Evolutionary conservation across 1,140 invertebrate genomes (phyloP).

Genomic region (Nylanderia fulva): DNA sequence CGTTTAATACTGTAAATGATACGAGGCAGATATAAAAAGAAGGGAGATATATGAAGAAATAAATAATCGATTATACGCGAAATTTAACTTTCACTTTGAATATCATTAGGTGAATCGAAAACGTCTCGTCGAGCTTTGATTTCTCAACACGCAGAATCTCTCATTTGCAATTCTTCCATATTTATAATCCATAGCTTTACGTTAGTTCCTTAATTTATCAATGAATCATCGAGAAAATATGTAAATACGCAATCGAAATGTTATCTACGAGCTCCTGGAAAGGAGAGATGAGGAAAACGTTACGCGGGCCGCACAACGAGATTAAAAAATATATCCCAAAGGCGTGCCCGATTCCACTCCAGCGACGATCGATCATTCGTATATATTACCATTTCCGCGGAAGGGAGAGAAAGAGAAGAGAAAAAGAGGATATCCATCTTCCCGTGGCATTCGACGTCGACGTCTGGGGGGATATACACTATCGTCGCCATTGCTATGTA

Average conservation of each 20-base stretch:
- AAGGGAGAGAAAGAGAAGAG: slow-evolving; percentile 53
- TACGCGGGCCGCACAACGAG: background rate
- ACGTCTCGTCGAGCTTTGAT: background rate
- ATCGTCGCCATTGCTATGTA: slow-evolving; percentile 26
- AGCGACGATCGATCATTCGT: slow-evolving; percentile 72
- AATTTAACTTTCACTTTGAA: background rate
- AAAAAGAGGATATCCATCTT: slow-evolving; percentile 67
- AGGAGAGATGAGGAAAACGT: slow-evolving; percentile 29
- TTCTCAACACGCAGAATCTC: background rate
- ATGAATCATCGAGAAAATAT: slow-evolving; percentile 40
- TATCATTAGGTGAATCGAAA: background rate
- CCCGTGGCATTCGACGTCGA: slow-evolving; percentile 56
- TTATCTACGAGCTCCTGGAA: slow-evolving; percentile 37
- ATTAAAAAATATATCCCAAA: slow-evolving; percentile 68
- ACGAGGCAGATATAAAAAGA: slow-evolving; percentile 13
- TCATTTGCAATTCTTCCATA: background rate
- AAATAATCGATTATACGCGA: slow-evolving; percentile 9
- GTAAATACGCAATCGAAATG: slow-evolving; percentile 61
- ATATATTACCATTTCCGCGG: slow-evolving; percentile 66
- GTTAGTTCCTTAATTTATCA: slow-evolving; percentile 47
- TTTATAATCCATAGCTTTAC: background rate
- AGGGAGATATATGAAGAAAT: background rate
- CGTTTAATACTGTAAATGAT: background rate
- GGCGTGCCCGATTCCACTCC: slow-evolving; percentile 62
- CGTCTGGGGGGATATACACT: slow-evolving; percentile 44